phyloP scores from a whole-genome alignment of 2,113 vertebrate genomes.

The Cynocephalus volans region DNA sequence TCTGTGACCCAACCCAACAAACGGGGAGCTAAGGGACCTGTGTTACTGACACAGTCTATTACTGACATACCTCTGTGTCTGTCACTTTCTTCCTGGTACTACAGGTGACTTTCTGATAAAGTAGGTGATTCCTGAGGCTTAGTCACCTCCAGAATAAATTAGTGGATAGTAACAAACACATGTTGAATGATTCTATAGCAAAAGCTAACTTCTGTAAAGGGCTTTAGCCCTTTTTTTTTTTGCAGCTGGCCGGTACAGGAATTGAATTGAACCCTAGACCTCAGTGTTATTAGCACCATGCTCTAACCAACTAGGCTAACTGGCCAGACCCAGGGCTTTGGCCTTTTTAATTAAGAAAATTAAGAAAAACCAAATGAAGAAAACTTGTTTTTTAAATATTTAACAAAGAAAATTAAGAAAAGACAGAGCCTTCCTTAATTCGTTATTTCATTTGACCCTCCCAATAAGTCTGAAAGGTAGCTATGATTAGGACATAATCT shows the following conservation, averaged over 20 bases:
- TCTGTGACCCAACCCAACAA: too few relatives aligned
- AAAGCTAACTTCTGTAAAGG: neutral
- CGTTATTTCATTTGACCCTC: neutral
- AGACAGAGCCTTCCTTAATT: neutral
- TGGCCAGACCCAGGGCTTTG: too few relatives aligned
- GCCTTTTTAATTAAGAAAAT: too few relatives aligned
- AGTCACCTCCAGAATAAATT: neutral
- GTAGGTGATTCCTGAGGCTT: neutral
- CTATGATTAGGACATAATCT: neutral
- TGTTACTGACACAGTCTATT: neutral
- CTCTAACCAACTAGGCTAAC: too few relatives aligned
- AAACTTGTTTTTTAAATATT: too few relatives aligned
- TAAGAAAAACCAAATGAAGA: too few relatives aligned
- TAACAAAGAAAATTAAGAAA: too few relatives aligned
- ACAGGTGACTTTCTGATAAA: neutral
- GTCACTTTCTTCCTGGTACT: neutral
- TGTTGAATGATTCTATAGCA: neutral
- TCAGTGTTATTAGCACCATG: too few relatives aligned
- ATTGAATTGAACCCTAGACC: too few relatives aligned
- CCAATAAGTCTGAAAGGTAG: neutral
- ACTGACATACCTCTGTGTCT: neutral
- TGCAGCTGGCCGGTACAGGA: too few relatives aligned
- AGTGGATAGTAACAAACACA: neutral
- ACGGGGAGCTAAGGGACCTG: neutral
- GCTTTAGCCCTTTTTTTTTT: neutral